phyloP scores from a whole-genome alignment of 2,797 vertebrate species.

The Poecilia picta region DNA sequence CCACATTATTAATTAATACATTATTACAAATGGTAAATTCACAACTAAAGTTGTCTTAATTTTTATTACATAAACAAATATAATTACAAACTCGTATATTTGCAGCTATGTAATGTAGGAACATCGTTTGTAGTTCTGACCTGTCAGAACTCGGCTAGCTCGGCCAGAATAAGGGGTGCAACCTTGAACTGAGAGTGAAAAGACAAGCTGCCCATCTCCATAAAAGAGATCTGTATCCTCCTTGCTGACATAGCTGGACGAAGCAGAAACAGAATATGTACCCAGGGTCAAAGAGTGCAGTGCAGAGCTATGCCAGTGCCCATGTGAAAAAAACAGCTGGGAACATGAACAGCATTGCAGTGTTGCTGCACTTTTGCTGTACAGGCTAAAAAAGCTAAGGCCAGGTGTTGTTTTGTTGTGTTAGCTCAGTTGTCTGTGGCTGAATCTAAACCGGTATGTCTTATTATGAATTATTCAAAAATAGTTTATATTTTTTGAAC shows the following conservation, averaged over 20 bases:
- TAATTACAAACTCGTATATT: neutral
- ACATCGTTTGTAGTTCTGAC: conserved; percentile 30
- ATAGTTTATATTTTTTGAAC: neutral
- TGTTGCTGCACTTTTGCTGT: neutral
- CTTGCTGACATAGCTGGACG: conserved; percentile 67
- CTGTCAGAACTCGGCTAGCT: conserved; percentile 46
- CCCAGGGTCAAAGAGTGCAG: conserved; percentile 49
- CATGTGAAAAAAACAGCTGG: conserved; percentile 61
- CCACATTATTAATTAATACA: neutral
- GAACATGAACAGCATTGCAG: conserved; percentile 19
- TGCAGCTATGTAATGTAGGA: conserved; percentile 3
- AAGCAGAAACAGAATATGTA: conserved; percentile 74
- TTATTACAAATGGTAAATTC: neutral
- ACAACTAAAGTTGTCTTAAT: neutral
- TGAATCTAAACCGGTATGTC: neutral
- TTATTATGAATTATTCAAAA: conserved; percentile 10
- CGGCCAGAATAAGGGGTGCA: conserved; percentile 18
- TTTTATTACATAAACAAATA: neutral
- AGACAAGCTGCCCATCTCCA: conserved; percentile 59
- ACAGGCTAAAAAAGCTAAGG: conserved; percentile 11
- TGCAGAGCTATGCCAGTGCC: conserved; percentile 42
- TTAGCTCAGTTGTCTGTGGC: neutral
- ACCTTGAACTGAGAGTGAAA: conserved; percentile 51
- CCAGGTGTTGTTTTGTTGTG: conserved; percentile 36
- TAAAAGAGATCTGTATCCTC: conserved; percentile 58